Evolutionary conservation across 2,888 invertebrate species (phyloP), one percentile per base, ranked within the genome.

Genomic region (Acronicta leporina): DNA sequence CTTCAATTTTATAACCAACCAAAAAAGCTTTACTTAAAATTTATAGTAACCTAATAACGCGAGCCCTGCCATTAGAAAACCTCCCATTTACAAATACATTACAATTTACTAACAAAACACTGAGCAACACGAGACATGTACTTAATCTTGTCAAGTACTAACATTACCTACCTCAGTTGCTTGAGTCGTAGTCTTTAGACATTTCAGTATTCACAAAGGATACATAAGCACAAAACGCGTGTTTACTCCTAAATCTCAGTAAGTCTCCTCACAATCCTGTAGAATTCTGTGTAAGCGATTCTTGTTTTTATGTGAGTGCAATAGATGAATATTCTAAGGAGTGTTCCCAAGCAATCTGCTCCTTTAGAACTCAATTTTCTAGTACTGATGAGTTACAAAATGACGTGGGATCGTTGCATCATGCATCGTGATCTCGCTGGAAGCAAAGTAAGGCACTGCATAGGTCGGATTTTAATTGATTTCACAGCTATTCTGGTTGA

Each of bases 381-480:
- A 11, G 66, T 66, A 65, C 70, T 77, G 79, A 82, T 84, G 81
- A 80, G 77, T 80, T 85, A 80, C 86, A 83, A 86, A 85, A 86
- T 81, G 82, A 83, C 78, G 81, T 81, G 81, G 77, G 82, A 82
- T 74, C 59, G 66, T 81, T 85, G 82, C 86, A 59, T 77, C 79
- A 85, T 54, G 57, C 50, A 47, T 84, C 87, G 87, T 86, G 87
- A 83, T 77, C 77, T 69, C 71, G 69, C 70, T 70, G 67, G 75
- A 63, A 76, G 70, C 68, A 62, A 72, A 68, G 56, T 64, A 59
- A 66, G 65, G 66, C 76, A 73, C 68, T 63, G 49, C 71, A 78
- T 62, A 78, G 77, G 73, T 73, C 68, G 68, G 38, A 42, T 63
- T 73, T 68, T 77, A 77, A 77, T 78, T 77, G 79, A 75, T 77